Evolutionary conservation across 2,797 vertebrate genomes (phyloP).

Genomic region (Hyperoplus immaculatus): DNA sequence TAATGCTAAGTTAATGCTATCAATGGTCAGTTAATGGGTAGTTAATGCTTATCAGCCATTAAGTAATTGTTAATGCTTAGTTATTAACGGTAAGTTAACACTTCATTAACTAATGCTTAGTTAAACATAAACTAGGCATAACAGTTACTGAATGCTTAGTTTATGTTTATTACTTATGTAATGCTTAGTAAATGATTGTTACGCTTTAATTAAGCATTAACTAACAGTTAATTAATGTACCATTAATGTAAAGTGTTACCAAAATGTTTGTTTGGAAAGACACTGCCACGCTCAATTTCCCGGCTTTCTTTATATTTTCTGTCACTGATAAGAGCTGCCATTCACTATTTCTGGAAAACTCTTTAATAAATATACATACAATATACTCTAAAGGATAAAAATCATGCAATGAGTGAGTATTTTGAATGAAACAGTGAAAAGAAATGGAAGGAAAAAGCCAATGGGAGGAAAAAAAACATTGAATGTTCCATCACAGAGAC

Average conservation of each 20-base stretch:
- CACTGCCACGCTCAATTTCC: neutral
- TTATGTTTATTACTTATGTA: no score
- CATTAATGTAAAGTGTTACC: no score
- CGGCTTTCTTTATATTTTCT: slow-evolving; percentile 4
- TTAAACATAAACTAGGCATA: no score
- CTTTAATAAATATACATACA: neutral
- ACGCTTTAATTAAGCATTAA: no score
- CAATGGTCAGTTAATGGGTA: no score
- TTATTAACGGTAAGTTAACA: no score
- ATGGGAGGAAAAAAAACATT: neutral
- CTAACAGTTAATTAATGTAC: no score
- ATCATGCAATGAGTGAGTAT: slow-evolving; percentile 49
- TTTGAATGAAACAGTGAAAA: slow-evolving; percentile 44
- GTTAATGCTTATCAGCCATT: no score
- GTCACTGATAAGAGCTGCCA: neutral
- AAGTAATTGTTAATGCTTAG: no score
- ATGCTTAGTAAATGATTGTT: neutral
- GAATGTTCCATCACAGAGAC: slow-evolving; percentile 6
- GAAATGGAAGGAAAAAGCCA: slow-evolving; percentile 19
- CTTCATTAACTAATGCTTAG: no score
- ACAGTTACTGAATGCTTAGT: no score
- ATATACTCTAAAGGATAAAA: slow-evolving; percentile 31
- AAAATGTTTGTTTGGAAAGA: neutral
- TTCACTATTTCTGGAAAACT: neutral
- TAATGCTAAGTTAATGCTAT: no score